Conservation (phyloP, 1,140 invertebrate genomes). For the Saxidomus purpurata region DNA sequence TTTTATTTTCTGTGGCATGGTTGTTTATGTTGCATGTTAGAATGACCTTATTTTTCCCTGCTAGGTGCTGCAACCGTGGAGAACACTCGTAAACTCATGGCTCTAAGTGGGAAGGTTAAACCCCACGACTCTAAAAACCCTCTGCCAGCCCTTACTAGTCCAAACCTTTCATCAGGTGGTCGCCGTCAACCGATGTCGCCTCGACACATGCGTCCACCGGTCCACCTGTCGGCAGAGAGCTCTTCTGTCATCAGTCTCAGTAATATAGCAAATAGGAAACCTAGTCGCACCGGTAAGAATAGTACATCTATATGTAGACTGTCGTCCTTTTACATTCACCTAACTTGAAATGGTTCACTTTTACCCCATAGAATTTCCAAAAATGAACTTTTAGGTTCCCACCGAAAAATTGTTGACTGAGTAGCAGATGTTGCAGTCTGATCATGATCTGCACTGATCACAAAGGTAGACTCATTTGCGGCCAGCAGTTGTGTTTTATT, state of each 20-base stretch:
- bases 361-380: too few relatives aligned
- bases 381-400: too few relatives aligned
- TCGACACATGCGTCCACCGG: slow-evolving; percentile 90
- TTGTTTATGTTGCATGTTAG: slow-evolving; percentile 50
- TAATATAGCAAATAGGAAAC: slow-evolving; percentile 95
- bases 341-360: too few relatives aligned
- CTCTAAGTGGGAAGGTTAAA: slow-evolving; percentile 94
- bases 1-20: slow-evolving; percentile 58
- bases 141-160: slow-evolving; percentile 86
- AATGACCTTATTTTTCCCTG: slow-evolving; percentile 67
- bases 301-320: not conserved
- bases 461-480: too few relatives aligned
- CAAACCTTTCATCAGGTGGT: slow-evolving; percentile 88
- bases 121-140: slow-evolving; percentile 87
- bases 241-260: slow-evolving; percentile 97
- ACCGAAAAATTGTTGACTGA: too few relatives aligned
- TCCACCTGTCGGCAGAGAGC: slow-evolving; percentile 97
- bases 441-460: too few relatives aligned
- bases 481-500: too few relatives aligned
- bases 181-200: slow-evolving; percentile 89
- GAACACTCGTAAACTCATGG: slow-evolving; percentile 96
- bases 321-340: not conserved
- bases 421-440: too few relatives aligned
- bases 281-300: slow-evolving; percentile 91
- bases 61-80: slow-evolving; percentile 97